Conservation (phyloP, 2,113 vertebrate species). For the Chaenocephalus aceratus region DNA sequence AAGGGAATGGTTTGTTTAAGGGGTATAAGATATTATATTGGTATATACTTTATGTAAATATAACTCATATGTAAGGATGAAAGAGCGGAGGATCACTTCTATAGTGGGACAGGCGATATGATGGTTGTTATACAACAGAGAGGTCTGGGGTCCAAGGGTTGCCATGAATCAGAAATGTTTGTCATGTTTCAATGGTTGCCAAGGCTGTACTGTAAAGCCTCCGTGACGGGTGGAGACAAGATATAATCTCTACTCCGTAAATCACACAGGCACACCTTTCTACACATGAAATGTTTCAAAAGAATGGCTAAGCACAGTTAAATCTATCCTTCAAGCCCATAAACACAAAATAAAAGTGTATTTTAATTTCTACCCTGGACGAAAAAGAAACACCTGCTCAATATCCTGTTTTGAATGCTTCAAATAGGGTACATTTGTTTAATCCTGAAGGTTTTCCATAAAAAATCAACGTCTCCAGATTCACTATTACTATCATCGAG, state of each 20-base stretch:
- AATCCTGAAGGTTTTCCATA: background rate
- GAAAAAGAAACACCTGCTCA: background rate
- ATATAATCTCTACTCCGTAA: constrained; percentile 19
- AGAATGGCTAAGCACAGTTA: background rate
- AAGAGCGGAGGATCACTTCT: background rate
- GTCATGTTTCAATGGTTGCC: constrained; percentile 25
- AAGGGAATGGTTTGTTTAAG: background rate
- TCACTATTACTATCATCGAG: background rate
- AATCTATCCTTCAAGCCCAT: background rate
- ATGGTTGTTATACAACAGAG: constrained; percentile 16
- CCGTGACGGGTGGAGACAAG: constrained; percentile 19
- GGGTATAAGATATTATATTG: background rate
- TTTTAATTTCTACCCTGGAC: background rate
- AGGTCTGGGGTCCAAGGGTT: constrained; percentile 24
- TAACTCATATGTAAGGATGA: background rate
- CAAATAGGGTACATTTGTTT: background rate
- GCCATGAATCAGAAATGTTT: constrained; percentile 41
- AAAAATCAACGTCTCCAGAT: background rate
- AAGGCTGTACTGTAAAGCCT: constrained; percentile 1
- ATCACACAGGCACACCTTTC: constrained; percentile 49
- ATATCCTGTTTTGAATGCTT: background rate
- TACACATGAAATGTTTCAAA: background rate
- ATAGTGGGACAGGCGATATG: background rate
- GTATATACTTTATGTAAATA: background rate
- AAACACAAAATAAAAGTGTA: too few relatives aligned